A percentile compares a stretch with the other conserved stretches of the same genome.
Evolutionary conservation across 1,140 invertebrate genomes (phyloP).

Genomic region (Pentalonia nigronervosa): DNA sequence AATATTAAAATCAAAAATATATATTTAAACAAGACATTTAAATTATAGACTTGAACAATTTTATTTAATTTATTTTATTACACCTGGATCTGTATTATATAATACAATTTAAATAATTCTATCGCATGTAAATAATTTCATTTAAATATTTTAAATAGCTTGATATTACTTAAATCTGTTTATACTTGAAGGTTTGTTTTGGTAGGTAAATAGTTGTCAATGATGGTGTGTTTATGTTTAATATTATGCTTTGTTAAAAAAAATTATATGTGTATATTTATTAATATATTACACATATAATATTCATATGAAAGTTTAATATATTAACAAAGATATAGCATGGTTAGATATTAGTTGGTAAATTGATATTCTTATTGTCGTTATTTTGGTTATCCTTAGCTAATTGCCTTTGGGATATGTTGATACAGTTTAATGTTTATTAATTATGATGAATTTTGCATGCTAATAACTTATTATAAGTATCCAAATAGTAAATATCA

Average conservation of each 20-base stretch:
- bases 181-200: background rate
- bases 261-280: background rate
- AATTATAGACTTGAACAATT: background rate
- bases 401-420: background rate
- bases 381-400: background rate
- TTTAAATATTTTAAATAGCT: background rate
- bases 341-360: conserved; percentile 24
- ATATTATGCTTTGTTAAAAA: background rate
- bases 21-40: background rate
- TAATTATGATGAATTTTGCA: conserved; percentile 3
- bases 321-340: background rate
- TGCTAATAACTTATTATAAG: background rate
- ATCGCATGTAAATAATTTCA: conserved; percentile 16
- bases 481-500: background rate
- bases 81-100: conserved; percentile 37
- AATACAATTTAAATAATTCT: background rate
- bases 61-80: background rate
- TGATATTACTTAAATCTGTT: background rate
- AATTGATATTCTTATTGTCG: background rate
- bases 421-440: background rate
- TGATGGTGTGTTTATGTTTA: background rate
- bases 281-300: background rate
- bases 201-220: background rate
- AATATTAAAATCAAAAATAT: background rate
- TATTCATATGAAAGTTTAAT: background rate